These are phyloP conservation scores for Corythucha ciliata DNA, from an alignment of 2,888 invertebrate species.

Conservation along the genomic window DNA sequence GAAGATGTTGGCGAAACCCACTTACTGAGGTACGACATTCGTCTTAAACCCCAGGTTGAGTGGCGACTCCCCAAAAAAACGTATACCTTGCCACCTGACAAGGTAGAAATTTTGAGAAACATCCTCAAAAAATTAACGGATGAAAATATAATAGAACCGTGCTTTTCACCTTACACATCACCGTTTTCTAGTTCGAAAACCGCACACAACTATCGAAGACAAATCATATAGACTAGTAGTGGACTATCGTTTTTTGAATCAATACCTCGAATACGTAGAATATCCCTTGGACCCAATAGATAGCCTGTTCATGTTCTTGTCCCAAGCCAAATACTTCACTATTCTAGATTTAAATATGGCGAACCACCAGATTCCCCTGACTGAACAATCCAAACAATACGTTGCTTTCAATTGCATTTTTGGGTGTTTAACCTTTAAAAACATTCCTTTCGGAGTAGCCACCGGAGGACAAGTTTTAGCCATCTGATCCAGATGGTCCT, in stretches of 20 bases:
- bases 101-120: too few species aligned
- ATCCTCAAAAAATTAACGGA: too few species aligned
- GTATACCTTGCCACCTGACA: too few species aligned
- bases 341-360: constrained; percentile 26
- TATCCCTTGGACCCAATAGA: constrained; percentile 10
- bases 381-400: constrained; percentile 2
- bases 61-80: too few species aligned
- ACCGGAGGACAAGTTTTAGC: constrained; percentile 22
- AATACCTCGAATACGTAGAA: constrained; percentile 4
- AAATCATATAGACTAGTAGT: constrained; percentile 31
- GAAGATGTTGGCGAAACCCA: too few species aligned
- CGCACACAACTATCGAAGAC: neutral
- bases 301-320: neutral
- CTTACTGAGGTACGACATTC: too few species aligned
- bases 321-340: constrained; percentile 19
- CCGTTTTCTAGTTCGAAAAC: constrained; percentile 16
- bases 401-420: constrained; percentile 21
- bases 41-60: too few species aligned
- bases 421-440: constrained; percentile 21
- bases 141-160: too few species aligned
- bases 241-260: constrained; percentile 27
- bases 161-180: too few species aligned
- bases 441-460: constrained; percentile 26
- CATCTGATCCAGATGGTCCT: too few species aligned
- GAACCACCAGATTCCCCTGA: constrained; percentile 25